Evolutionary conservation across 2,113 vertebrate species (phyloP), one percentile per base, ranked within the genome.

Genomic region (Alligator sinensis): DNA sequence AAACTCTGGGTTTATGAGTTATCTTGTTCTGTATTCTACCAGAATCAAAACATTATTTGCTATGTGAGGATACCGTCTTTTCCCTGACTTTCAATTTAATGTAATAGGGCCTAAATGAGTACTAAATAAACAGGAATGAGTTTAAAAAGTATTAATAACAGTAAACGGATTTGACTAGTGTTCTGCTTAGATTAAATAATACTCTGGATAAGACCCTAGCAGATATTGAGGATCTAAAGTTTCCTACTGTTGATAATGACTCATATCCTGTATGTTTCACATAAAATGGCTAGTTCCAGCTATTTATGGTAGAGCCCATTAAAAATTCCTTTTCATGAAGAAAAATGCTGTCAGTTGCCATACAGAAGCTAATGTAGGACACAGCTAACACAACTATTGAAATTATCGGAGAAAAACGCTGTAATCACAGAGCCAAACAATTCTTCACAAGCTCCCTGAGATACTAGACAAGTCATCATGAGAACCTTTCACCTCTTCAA

Each of bases 281-380:
- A 96, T 77, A 97, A 95, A 90, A 96, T 91, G 95, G 92, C 79
- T 88, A 97, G 95, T 96, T 97, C 91, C 94, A 96, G 96, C 95
- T 97, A 97, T 96, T 97, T 97, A 95, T 96, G 95, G 94, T 92
- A 89, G 61, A 96, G 72, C 64, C 85, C 90, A 96, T 97, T 96
- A 95, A 94, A 95, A 94, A 84, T 90, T 86, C 83, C 86, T 96
- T 97, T 97, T 96, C 90, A 82, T 84, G 94, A 96, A 96, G 72
- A 80, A 92, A 97, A 96, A 80, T 84, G 77, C 94, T 96, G 92
- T 90, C 93, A 95, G 86, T 92, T 93, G 63, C 91, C 90, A 91
- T 96, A 95, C 94, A 97, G 86, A 82, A 97, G 90, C 57, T 96
- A 87, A 95, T 91, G 93, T 91, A 94, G 90, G 89, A 96, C 79